A percentile compares a stretch with the other conserved stretches of the same genome.
These are phyloP conservation scores for Dicycla oo DNA, from an alignment of 2,888 invertebrate genomes.

Conservation along the genomic window DNA sequence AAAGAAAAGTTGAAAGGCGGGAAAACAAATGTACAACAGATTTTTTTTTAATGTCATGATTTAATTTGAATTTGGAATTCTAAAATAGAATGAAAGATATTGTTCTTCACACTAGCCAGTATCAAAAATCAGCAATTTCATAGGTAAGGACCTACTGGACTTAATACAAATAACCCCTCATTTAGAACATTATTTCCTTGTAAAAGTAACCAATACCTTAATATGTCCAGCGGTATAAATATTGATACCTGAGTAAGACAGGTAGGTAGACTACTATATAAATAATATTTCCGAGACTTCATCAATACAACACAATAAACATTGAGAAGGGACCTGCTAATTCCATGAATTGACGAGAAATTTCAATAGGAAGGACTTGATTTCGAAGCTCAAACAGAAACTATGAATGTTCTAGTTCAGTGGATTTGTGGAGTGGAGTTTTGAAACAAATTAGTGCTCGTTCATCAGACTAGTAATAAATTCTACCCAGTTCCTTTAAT, in stretches of 20 bases:
- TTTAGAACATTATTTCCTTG: not conserved
- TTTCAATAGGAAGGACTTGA: not conserved
- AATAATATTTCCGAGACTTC: conserved; percentile 2
- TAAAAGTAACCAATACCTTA: not conserved
- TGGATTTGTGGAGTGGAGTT: no score
- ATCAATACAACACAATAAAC: conserved; percentile 1
- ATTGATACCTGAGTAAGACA: conserved; percentile 8
- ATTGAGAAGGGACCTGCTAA: not conserved
- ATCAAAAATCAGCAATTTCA: no score
- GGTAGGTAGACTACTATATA: conserved; percentile 6
- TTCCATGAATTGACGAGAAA: not conserved
- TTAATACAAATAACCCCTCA: not conserved
- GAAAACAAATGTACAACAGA: no score
- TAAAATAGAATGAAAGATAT: no score
- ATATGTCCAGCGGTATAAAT: not conserved
- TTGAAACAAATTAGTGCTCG: not conserved
- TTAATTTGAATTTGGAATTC: no score
- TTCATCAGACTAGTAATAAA: not conserved
- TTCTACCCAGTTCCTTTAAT: not conserved
- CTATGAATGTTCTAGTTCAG: not conserved
- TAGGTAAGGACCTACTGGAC: no score
- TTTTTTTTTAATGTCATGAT: no score
- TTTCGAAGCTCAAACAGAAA: not conserved
- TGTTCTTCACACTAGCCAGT: no score
- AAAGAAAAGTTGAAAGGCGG: no score